Evolutionary conservation across 2,888 invertebrate species (phyloP), one percentile per base, ranked within the genome.

Genomic region (Tipula helvola): DNA sequence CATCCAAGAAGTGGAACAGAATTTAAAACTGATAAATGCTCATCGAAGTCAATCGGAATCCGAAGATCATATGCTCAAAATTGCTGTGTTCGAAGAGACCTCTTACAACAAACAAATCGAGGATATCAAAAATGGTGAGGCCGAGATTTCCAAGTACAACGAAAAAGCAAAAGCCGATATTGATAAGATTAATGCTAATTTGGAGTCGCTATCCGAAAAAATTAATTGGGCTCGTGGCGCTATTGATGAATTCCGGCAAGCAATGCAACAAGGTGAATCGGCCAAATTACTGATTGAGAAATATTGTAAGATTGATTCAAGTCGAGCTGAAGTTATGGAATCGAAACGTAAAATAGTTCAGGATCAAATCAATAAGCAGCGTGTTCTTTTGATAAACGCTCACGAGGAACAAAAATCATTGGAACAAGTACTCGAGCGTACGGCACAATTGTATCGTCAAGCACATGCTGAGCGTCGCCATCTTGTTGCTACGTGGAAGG

Each of bases 401-500:
- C 91, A 93, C 13, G 91, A 92, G 86, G 93, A 94, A 87, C 91
- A 93, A 71, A 91, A 90, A 41, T 93, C 93, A 86, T 91, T 93
- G 88, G 94, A 95, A 88, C 92, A 93, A 88, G 91, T 92, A 87
- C 89, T 93, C n/a, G 92, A 93, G 87, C 91, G 92, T 87, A 93
- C 93, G 0, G 92, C 93, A 0, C 91, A 91, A 87, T 89, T 93
- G 5, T 93, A 93, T 88, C 90, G 91, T 3, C 90, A 94, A 88
- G 94, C 95, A 8, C 93, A 95, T 90, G 92, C 93, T 85, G 95
- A 96, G 89, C 92, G 96, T 13, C 93, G 93, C 44, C 93, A 94
- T 87, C 93, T 96, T 92, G 94, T 96, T 89, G 90, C 91, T 1
- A 96, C 95, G 89, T 96, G 96, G 96, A 94, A 95, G 85, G 93